These are phyloP conservation scores for Plectropomus leopardus DNA, from an alignment of 2,113 vertebrate genomes.

Conservation along the genomic window DNA sequence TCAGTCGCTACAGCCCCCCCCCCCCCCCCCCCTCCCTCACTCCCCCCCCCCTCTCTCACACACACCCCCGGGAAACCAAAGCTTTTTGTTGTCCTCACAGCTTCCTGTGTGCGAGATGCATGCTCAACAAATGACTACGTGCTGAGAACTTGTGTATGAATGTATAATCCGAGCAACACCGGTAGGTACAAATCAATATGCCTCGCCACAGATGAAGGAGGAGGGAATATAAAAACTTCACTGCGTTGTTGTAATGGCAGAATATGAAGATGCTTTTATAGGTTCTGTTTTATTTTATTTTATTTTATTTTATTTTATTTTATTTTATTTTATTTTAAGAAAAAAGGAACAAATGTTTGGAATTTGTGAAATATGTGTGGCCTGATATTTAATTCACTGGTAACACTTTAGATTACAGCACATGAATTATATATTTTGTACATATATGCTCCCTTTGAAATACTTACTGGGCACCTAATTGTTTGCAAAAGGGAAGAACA, in stretches of 20 bases:
- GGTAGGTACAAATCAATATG: slow-evolving; percentile 56
- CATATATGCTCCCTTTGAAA: background rate
- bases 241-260: background rate
- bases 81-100: slow-evolving; percentile 59
- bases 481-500: no score
- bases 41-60: background rate
- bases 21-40: background rate
- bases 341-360: background rate
- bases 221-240: slow-evolving; percentile 13
- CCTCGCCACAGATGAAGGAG: background rate
- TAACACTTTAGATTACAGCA: background rate
- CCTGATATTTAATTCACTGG: background rate
- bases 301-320: background rate
- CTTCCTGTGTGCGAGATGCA: slow-evolving; percentile 54
- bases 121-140: slow-evolving; percentile 67
- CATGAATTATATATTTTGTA: background rate
- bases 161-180: slow-evolving; percentile 53
- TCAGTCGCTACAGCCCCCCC: slow-evolving; percentile 45
- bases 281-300: background rate
- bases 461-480: background rate
- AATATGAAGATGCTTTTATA: background rate
- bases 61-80: slow-evolving; percentile 14
- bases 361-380: background rate
- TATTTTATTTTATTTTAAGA: background rate
- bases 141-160: slow-evolving; percentile 62